Evolutionary conservation across 2,888 invertebrate species (phyloP), one percentile per base, ranked within the genome.

Genomic region (Phengaris arion): DNA sequence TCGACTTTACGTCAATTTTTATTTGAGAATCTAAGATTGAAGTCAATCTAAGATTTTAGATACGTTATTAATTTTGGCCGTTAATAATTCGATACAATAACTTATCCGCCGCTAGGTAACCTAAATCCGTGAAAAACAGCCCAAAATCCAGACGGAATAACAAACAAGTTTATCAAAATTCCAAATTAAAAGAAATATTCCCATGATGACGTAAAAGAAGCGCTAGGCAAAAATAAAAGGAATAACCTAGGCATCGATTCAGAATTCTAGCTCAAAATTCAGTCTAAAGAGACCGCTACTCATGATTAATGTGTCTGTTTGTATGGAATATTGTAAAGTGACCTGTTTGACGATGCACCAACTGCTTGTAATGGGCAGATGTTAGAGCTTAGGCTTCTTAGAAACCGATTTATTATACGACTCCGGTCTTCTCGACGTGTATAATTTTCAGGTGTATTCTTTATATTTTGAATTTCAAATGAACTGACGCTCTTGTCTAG

Each of bases 321-420:
- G 81, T 85, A 83, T 81, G 85, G 85, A 87, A 87, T 87, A 85
- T 85, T 82, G 81, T 83, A 79, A 80, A 85, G 85, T 90, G 89
- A 89, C 88, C 91, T 92, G 91, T 82, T 91, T 92, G 88, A 81
- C 84, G 84, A 92, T 90, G 90, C 92, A 91, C 89, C 86, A 84
- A 87, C 87, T 87, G 78, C 80, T 81, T 80, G 80, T 88, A 88
- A 88, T 89, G 80, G 86, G 88, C 88, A 89, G 88, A 90, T 88
- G 88, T 86, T 87, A 87, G 87, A 85, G 13, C 78, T 81, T 84
- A 83, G 52, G 83, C 83, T 79, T 82, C 85, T 82, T 87, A 81
- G 86, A 83, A 87, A 89, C 87, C 80, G 85, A 82, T 81, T 84
- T 79, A 57, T 77, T 80, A 75, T 75, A 74, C 74, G 74, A 73